These are phyloP conservation scores for Phenganax marumi DNA, from an alignment of 92 coral and sea anemone species.

Conservation along the genomic window DNA sequence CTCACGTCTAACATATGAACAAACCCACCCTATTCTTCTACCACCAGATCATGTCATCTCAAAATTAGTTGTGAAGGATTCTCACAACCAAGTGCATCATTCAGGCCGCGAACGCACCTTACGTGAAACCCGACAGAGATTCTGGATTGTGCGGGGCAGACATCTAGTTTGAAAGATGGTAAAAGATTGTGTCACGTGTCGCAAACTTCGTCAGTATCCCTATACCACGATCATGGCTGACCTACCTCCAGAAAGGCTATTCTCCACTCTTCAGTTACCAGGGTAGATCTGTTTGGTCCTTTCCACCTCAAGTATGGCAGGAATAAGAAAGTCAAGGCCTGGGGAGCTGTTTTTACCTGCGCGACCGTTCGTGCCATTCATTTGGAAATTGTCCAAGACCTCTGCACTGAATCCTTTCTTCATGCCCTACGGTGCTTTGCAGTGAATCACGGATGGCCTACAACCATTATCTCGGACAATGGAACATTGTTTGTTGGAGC, in stretches of 20 bases:
- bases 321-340: slow-evolving; percentile 16
- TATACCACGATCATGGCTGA: slow-evolving; percentile 56
- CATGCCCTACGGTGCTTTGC: slow-evolving; percentile 43
- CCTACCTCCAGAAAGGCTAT: slow-evolving; percentile 46
- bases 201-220: slow-evolving; percentile 51
- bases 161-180: slow-evolving; percentile 40
- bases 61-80: slow-evolving; percentile 32
- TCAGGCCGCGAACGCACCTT: slow-evolving; percentile 50
- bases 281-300: too few species aligned
- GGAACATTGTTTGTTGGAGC: slow-evolving; percentile 21
- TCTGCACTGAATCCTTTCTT: slow-evolving; percentile 32
- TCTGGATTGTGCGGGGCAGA: slow-evolving; percentile 37
- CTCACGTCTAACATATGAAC: slow-evolving; percentile 35
- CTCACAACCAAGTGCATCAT: slow-evolving; percentile 23
- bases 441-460: slow-evolving; percentile 38
- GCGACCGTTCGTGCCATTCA: slow-evolving; percentile 45
- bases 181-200: slow-evolving; percentile 12
- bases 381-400: slow-evolving; percentile 39
- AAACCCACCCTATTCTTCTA: slow-evolving; percentile 50
- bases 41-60: slow-evolving; percentile 43
- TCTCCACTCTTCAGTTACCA: slow-evolving; percentile 42
- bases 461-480: slow-evolving; percentile 34
- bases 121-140: slow-evolving; percentile 42
- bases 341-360: too few species aligned
- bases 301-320: slow-evolving; percentile 33